Conservation (phyloP, 2,797 vertebrate genomes). For the Catamblyrhynchus diadema region DNA sequence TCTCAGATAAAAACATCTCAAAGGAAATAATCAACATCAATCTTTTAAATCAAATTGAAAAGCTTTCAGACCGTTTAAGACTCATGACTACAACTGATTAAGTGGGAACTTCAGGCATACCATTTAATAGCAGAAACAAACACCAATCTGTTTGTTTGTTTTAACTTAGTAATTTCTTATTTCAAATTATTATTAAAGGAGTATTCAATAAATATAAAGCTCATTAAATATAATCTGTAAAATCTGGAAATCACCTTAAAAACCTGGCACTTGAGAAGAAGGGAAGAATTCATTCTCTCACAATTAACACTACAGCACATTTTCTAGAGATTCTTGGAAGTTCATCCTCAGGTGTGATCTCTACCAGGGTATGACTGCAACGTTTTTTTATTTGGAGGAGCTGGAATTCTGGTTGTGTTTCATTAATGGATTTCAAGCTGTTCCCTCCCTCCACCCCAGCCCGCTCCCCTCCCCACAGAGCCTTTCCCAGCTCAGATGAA, state of each 20-base stretch:
- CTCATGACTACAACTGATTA: slow-evolving; percentile 54
- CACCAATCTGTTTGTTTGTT: slow-evolving; percentile 13
- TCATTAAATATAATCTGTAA: neutral
- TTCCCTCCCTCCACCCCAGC: neutral
- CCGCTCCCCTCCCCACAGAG: neutral
- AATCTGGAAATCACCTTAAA: slow-evolving; percentile 35
- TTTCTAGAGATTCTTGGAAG: neutral
- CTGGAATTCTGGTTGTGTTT: neutral
- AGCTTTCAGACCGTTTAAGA: slow-evolving; percentile 67
- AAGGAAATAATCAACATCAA: slow-evolving; percentile 63
- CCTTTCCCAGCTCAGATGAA: slow-evolving; percentile 38
- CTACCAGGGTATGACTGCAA: neutral
- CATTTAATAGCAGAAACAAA: slow-evolving; percentile 50
- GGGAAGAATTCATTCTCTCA: slow-evolving; percentile 22
- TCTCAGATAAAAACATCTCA: slow-evolving; percentile 34
- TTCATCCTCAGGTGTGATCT: neutral
- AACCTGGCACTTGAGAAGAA: neutral
- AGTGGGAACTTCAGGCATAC: slow-evolving; percentile 41
- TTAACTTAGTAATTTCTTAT: slow-evolving; percentile 34
- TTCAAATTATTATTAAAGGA: slow-evolving; percentile 47
- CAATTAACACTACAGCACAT: neutral
- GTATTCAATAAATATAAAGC: slow-evolving; percentile 13
- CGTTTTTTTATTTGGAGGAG: neutral
- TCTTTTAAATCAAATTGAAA: slow-evolving; percentile 67
- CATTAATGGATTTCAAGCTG: neutral